Percentiles rank a stretch among this genome's conserved stretches.
phyloP scores from a whole-genome alignment of 2,797 vertebrate species.

The Thripadectes ignobilis region DNA sequence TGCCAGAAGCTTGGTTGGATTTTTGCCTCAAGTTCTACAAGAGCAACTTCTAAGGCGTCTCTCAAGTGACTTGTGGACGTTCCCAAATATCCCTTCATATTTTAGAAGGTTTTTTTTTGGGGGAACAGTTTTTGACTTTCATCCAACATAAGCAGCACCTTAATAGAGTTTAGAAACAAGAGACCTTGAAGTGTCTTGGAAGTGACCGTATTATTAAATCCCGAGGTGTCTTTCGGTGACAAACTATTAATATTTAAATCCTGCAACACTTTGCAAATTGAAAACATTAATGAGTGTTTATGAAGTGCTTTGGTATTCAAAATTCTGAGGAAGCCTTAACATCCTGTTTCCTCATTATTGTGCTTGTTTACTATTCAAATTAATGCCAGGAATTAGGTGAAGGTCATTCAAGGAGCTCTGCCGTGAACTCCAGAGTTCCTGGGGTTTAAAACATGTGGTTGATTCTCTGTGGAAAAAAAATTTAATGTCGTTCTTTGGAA shows the following conservation, averaged over 20 bases:
- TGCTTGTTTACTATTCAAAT: conserved; percentile 56
- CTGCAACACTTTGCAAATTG: conserved; percentile 51
- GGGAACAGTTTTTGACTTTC: not conserved
- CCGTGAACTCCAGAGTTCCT: not conserved
- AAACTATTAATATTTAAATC: conserved; percentile 60
- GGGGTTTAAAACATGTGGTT: accelerated
- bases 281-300: conserved; percentile 41
- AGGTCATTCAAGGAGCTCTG: conserved; percentile 54
- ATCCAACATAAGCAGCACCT: not conserved
- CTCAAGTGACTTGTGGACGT: accelerated
- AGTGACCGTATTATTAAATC: not conserved
- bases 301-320: conserved; percentile 37
- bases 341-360: conserved; percentile 56
- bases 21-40: not conserved
- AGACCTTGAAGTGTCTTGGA: not conserved
- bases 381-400: conserved; percentile 43
- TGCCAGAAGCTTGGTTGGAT: not conserved
- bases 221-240: not conserved
- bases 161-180: not conserved
- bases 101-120: not conserved
- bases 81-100: not conserved
- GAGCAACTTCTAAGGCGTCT: accelerated
- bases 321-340: conserved; percentile 43
- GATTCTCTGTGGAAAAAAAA: not conserved
- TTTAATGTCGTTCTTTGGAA: not conserved